These are phyloP conservation scores for Charadrius vociferus DNA, from an alignment of 2,113 vertebrate genomes.

Conservation along the genomic window DNA sequence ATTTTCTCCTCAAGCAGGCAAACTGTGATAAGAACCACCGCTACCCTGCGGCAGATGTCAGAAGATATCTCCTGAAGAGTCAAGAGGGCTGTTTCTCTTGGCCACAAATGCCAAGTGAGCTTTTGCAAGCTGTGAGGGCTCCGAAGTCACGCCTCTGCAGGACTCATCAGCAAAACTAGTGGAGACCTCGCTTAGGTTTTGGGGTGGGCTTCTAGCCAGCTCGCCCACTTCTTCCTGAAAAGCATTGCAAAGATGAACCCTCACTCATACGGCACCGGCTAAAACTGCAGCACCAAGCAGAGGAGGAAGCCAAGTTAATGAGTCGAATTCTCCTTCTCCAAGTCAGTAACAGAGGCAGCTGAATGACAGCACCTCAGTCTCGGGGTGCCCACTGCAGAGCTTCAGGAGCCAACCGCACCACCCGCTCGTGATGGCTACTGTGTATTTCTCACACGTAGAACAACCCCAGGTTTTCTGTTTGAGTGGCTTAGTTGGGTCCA, in stretches of 20 bases:
- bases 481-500: not conserved
- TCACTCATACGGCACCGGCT: not conserved
- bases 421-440: fast-evolving
- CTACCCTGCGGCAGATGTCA: not conserved
- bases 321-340: not conserved
- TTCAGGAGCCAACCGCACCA: not conserved
- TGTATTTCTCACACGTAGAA: fast-evolving
- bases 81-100: not conserved
- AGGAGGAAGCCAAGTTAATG: not conserved
- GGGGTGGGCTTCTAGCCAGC: not conserved
- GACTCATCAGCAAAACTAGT: not conserved
- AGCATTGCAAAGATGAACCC: fast-evolving
- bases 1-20: not conserved
- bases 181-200: not conserved
- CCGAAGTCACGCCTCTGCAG: not conserved
- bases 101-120: not conserved
- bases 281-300: not conserved
- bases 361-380: not conserved
- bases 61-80: not conserved
- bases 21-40: not conserved
- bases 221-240: not conserved
- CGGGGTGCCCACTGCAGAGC: not conserved
- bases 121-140: not conserved
- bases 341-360: fast-evolving
- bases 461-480: not conserved